Conservation (phyloP, 2,888 invertebrate genomes). For the Crepidodera aurea region DNA sequence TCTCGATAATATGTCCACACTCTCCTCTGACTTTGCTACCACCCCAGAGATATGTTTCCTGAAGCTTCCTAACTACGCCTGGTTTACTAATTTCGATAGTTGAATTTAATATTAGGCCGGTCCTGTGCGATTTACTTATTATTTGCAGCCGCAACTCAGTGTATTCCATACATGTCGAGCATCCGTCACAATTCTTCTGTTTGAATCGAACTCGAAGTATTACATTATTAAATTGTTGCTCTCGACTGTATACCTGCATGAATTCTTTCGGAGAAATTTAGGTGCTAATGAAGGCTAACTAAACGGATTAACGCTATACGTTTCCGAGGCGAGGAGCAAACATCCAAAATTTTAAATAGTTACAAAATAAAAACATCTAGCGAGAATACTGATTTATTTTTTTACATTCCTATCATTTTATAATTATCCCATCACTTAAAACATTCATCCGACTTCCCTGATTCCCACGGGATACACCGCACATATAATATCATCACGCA, state of each 20-base stretch:
- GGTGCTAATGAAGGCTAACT: constrained; percentile 20
- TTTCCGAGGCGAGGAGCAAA: not conserved
- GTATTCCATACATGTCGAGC: not conserved
- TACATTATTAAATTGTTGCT: constrained; percentile 24
- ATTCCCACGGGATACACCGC: not conserved
- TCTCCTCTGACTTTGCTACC: too few species aligned
- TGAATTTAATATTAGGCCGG: not conserved
- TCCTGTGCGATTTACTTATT: constrained; percentile 18
- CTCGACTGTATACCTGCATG: constrained; percentile 12
- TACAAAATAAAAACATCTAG: not conserved
- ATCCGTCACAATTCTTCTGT: constrained; percentile 24
- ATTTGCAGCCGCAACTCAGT: constrained; percentile 12
- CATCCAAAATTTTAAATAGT: constrained; percentile 11
- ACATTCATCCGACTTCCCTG: not conserved
- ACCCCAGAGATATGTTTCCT: too few species aligned
- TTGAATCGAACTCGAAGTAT: constrained; percentile 15
- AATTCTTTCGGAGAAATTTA: constrained; percentile 30
- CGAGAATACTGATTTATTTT: not conserved
- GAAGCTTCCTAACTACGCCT: too few species aligned
- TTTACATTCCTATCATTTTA: too few species aligned
- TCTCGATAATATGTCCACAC: too few species aligned
- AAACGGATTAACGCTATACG: constrained; percentile 8
- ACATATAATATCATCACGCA: not conserved
- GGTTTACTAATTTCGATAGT: too few species aligned
- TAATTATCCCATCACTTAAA: too few species aligned